These are phyloP conservation scores for Apamea crenata DNA, from an alignment of 2,888 invertebrate species.

Conservation along the genomic window DNA sequence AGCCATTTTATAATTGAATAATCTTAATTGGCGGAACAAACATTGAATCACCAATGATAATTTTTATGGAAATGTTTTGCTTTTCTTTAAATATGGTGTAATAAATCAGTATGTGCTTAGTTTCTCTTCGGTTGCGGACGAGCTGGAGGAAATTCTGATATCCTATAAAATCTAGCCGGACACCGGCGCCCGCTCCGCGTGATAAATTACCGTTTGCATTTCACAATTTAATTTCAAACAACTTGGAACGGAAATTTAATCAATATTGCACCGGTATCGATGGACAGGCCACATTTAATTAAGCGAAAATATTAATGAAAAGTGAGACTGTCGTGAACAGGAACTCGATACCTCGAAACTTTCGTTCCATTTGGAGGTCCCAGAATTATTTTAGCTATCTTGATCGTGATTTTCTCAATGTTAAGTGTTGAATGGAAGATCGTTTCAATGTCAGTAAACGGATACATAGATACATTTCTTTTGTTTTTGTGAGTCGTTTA, in stretches of 20 bases:
- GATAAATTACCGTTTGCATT: conserved; percentile 49
- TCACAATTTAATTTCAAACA: conserved; percentile 47
- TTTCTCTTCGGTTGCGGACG: conserved; percentile 49
- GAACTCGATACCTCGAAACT: conserved; percentile 34
- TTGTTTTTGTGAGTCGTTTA: background rate
- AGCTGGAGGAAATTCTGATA: conserved; percentile 72
- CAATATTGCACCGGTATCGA: conserved; percentile 49
- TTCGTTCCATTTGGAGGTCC: conserved; percentile 24
- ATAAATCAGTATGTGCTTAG: conserved; percentile 48
- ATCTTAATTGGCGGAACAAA: conserved; percentile 9
- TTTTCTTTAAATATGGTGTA: conserved; percentile 26
- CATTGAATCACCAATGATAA: background rate
- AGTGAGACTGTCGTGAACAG: conserved; percentile 16
- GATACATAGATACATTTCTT: conserved; percentile 4
- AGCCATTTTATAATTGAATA: conserved; percentile 19
- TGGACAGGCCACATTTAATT: conserved; percentile 29
- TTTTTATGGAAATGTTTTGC: conserved; percentile 23
- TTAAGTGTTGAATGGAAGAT: conserved; percentile 36
- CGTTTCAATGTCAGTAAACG: conserved; percentile 35
- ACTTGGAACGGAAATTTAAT: conserved; percentile 52
- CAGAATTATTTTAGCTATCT: conserved; percentile 35
- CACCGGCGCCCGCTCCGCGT: conserved; percentile 40
- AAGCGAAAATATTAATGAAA: conserved; percentile 35
- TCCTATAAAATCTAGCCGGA: conserved; percentile 76
- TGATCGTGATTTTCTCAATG: conserved; percentile 26